phyloP scores from a whole-genome alignment of 2,888 invertebrate genomes.

The Pandemis cinnamomeana region DNA sequence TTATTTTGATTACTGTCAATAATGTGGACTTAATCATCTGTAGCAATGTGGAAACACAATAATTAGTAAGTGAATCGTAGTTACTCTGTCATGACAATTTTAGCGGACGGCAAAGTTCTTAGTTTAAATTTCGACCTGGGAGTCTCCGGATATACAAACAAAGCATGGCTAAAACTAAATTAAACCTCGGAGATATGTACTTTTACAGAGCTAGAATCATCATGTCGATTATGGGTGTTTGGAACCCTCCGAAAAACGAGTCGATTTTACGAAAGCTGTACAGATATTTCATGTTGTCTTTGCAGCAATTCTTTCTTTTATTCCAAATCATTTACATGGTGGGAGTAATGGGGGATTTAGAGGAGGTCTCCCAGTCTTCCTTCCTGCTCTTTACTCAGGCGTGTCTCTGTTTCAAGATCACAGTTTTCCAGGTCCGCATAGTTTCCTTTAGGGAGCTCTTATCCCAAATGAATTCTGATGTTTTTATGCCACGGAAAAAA shows the following conservation, averaged over 20 bases:
- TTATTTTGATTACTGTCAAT: not conserved
- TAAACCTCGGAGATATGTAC: slow-evolving; percentile 62
- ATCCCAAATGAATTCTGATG: slow-evolving; percentile 62
- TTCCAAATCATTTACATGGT: slow-evolving; percentile 72
- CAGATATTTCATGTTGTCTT: slow-evolving; percentile 61
- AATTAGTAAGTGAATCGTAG: not conserved
- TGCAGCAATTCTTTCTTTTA: slow-evolving; percentile 69
- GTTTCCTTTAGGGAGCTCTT: slow-evolving; percentile 58
- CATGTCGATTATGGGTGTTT: slow-evolving; percentile 73
- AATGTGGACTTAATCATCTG: not conserved
- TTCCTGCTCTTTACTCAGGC: slow-evolving; percentile 76
- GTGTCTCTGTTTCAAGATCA: slow-evolving; percentile 74
- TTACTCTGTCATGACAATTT: not conserved
- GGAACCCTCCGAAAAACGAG: slow-evolving; percentile 63
- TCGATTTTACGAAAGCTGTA: slow-evolving; percentile 53
- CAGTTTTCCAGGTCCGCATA: slow-evolving; percentile 67
- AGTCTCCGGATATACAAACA: not conserved
- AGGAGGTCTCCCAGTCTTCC: slow-evolving; percentile 71
- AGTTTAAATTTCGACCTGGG: not conserved
- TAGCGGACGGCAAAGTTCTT: not conserved
- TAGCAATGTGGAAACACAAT: not conserved
- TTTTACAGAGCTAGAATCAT: slow-evolving; percentile 70
- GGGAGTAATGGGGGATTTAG: slow-evolving; percentile 74
- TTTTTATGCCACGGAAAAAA: slow-evolving; percentile 61
- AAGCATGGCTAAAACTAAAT: slow-evolving; percentile 43